Evolutionary conservation across 2,888 invertebrate genomes (phyloP).

Genomic region (Smittia aterrima): DNA sequence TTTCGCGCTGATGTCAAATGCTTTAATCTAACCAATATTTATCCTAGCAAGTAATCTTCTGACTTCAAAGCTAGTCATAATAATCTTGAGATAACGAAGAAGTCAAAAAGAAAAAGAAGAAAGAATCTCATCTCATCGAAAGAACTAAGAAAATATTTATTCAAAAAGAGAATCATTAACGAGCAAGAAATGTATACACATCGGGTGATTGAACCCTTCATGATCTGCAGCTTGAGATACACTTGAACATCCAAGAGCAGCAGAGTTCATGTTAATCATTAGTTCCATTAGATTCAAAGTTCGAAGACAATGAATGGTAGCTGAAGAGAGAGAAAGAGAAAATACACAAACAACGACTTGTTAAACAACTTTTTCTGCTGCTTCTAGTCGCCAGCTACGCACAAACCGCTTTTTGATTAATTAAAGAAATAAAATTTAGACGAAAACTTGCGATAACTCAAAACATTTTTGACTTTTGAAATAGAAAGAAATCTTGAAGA

Average conservation of each 20-base stretch:
- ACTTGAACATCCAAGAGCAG: slow-evolving; percentile 9
- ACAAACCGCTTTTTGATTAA: slow-evolving; percentile 32
- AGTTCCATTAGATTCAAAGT: slow-evolving; percentile 14
- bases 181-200: slow-evolving; percentile 2
- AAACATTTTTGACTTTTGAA: slow-evolving; percentile 2
- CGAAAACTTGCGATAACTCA: neutral
- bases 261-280: slow-evolving; percentile 22
- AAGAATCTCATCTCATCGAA: neutral
- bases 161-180: slow-evolving; percentile 24
- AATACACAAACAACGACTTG: slow-evolving; percentile 35
- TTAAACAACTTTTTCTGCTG: slow-evolving; percentile 32
- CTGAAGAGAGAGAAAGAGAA: neutral
- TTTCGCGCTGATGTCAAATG: neutral
- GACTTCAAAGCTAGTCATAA: slow-evolving; percentile 23
- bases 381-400: neutral
- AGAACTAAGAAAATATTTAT: slow-evolving; percentile 22
- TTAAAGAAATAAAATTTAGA: neutral
- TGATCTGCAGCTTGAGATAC: slow-evolving; percentile 31
- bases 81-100: neutral
- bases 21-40: neutral
- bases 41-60: neutral
- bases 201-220: slow-evolving; percentile 37
- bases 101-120: neutral
- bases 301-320: slow-evolving; percentile 28
- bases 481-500: neutral